Conservation (phyloP, 2,888 invertebrate species). For the Orthonevra nobilis region DNA sequence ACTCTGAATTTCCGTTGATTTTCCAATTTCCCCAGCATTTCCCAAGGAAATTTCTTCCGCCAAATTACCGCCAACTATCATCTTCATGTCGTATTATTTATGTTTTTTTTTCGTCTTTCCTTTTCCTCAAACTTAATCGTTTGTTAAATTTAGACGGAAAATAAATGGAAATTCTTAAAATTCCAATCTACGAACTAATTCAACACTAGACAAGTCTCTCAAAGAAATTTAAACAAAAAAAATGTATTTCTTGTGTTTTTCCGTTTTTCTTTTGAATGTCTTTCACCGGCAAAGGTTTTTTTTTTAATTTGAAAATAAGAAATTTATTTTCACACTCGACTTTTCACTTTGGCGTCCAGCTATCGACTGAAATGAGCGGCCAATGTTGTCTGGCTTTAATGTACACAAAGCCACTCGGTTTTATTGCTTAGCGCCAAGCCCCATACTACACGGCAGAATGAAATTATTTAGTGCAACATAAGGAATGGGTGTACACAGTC, state of each 20-base stretch:
- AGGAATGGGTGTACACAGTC: not conserved
- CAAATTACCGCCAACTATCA: constrained; percentile 48
- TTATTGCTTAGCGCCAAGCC: constrained; percentile 63
- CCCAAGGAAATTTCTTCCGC: constrained; percentile 54
- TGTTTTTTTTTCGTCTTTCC: constrained; percentile 2
- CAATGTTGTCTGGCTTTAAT: constrained; percentile 44
- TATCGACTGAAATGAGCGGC: constrained; percentile 61
- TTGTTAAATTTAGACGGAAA: constrained; percentile 29
- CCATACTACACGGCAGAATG: constrained; percentile 6
- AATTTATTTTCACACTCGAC: constrained; percentile 34
- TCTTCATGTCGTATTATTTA: constrained; percentile 51
- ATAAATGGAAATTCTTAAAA: constrained; percentile 32
- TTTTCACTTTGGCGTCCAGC: constrained; percentile 62
- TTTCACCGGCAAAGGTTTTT: constrained; percentile 13
- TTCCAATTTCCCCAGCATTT: constrained; percentile 47
- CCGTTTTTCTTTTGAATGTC: constrained; percentile 1
- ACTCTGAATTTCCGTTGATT: constrained; percentile 56
- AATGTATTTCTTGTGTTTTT: constrained; percentile 10
- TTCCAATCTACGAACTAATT: constrained; percentile 43
- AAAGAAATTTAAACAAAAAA: constrained; percentile 6
- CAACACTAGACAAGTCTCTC: constrained; percentile 11
- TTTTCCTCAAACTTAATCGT: not conserved
- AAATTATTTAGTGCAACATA: constrained; percentile 32
- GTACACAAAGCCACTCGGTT: constrained; percentile 46
- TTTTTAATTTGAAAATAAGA: constrained; percentile 1